These are phyloP conservation scores for Aphelocoma californica DNA, from an alignment of 2,797 vertebrate species.

Conservation along the genomic window DNA sequence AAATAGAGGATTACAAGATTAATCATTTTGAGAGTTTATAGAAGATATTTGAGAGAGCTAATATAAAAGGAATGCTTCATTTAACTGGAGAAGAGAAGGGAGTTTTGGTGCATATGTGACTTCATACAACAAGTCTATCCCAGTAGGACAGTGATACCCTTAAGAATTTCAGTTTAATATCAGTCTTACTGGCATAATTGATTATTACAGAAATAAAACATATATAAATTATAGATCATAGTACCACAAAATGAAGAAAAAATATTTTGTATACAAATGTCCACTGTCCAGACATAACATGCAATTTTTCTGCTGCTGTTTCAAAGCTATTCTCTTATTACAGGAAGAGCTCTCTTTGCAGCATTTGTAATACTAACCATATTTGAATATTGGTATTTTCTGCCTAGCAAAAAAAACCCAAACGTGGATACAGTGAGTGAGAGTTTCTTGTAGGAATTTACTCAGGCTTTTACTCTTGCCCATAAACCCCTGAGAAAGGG, in stretches of 20 bases:
- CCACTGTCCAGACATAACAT: fast-evolving
- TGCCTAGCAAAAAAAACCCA: not conserved
- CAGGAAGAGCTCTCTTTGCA: not conserved
- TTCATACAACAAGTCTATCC: not conserved
- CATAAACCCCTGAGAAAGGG: not conserved
- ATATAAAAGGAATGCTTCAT: not conserved
- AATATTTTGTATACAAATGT: not conserved
- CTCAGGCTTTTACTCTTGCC: not conserved
- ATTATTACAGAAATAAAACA: not conserved
- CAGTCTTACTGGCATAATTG: not conserved
- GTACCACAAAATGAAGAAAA: not conserved
- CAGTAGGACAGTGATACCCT: not conserved
- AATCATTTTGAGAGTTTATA: not conserved
- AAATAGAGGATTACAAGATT: not conserved
- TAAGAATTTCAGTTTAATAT: not conserved
- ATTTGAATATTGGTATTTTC: not conserved
- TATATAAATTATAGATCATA: not conserved
- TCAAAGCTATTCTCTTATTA: not conserved
- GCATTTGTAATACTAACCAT: not conserved
- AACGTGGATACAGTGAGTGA: not conserved
- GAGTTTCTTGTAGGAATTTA: not conserved
- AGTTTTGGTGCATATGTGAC: not conserved
- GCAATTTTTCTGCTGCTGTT: not conserved
- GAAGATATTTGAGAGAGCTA: not conserved
- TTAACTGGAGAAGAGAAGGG: not conserved